A percentile compares a stretch with the other conserved stretches of the same genome.
Conservation (phyloP, 2,797 vertebrate genomes). For the Poecilia velifera region DNA sequence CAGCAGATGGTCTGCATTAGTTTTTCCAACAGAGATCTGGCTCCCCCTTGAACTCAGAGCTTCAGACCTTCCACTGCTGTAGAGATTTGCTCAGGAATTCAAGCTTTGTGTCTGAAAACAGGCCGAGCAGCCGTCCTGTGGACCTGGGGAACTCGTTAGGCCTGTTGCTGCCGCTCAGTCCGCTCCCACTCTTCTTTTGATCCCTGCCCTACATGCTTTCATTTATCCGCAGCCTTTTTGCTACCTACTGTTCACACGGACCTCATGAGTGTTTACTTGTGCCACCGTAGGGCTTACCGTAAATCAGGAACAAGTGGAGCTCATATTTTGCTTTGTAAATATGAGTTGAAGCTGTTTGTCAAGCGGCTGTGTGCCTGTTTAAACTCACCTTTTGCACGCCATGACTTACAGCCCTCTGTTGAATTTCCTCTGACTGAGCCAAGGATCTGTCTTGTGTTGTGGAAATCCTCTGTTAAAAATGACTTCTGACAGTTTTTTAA, state of each 20-base stretch:
- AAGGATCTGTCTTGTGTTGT: background rate
- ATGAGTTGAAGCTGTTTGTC: background rate
- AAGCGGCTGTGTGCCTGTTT: background rate
- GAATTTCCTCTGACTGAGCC: background rate
- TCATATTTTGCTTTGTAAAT: slow-evolving; percentile 25
- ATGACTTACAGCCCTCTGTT: background rate
- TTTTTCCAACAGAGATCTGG: slow-evolving; percentile 76
- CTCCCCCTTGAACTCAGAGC: slow-evolving; percentile 66
- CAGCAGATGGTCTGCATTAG: slow-evolving; percentile 89
- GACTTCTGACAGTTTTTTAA: background rate
- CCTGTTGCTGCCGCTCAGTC: slow-evolving; percentile 54
- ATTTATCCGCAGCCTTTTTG: slow-evolving; percentile 13
- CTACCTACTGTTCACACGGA: slow-evolving; percentile 28
- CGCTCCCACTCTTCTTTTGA: slow-evolving; percentile 35
- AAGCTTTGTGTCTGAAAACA: slow-evolving; percentile 64
- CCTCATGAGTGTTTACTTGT: slow-evolving; percentile 20
- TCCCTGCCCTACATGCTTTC: slow-evolving; percentile 41
- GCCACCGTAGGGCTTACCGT: slow-evolving; percentile 30
- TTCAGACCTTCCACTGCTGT: slow-evolving; percentile 65
- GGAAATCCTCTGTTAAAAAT: background rate
- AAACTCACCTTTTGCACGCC: background rate
- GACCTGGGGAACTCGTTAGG: slow-evolving; percentile 77
- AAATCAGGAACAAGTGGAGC: slow-evolving; percentile 30
- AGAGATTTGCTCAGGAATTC: slow-evolving; percentile 75
- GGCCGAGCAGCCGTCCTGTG: slow-evolving; percentile 58